A percentile compares a stretch with the other conserved stretches of the same genome.
phyloP scores from a whole-genome alignment of 2,888 invertebrate species.

The Microctonus brassicae region DNA sequence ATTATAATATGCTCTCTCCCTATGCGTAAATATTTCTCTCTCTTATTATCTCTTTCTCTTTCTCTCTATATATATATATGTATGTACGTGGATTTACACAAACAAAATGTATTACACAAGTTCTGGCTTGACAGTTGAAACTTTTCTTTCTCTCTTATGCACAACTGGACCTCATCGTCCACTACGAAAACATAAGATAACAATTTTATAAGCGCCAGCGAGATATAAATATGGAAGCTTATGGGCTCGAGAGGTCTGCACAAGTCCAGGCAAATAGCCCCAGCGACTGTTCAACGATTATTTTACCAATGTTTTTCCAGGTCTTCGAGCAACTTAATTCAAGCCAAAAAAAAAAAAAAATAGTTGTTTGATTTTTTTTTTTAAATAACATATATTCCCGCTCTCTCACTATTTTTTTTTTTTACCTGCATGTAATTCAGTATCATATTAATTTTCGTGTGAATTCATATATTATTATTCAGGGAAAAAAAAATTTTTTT shows the following conservation, averaged over 20 bases:
- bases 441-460: too few species aligned
- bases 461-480: too few species aligned
- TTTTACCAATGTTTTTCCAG: conserved; percentile 18
- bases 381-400: too few species aligned
- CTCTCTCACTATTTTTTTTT: too few species aligned
- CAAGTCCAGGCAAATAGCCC: conserved; percentile 26
- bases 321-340: conserved; percentile 1
- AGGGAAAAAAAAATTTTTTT: too few species aligned
- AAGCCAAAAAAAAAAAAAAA: neutral
- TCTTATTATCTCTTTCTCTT: neutral
- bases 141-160: conserved; percentile 23
- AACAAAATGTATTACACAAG: conserved; percentile 37
- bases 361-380: neutral
- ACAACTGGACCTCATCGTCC: conserved; percentile 9
- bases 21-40: too few species aligned
- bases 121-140: conserved; percentile 24
- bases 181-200: conserved; percentile 61
- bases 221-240: conserved; percentile 66
- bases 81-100: conserved; percentile 18
- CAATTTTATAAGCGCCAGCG: conserved; percentile 63
- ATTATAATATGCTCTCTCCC: conserved; percentile 8
- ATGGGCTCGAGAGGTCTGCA: conserved; percentile 57
- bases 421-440: too few species aligned
- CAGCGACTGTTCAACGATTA: conserved; percentile 25
- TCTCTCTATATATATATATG: neutral